Percentiles rank a stretch among this genome's conserved stretches.
phyloP scores from a whole-genome alignment of 1,140 invertebrate species.

The Zaprionus vittiger region DNA sequence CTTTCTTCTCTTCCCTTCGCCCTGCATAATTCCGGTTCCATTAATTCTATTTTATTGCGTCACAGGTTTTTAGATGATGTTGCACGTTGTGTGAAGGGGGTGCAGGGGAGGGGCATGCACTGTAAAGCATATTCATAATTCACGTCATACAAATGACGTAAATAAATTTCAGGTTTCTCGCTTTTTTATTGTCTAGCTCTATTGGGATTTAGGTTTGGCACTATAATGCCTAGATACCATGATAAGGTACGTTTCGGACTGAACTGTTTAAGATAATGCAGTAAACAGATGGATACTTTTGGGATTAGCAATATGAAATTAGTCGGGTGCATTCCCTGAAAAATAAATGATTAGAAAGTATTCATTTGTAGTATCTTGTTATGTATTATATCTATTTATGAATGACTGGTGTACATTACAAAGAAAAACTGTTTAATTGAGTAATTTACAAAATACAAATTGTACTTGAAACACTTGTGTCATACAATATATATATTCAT shows the following conservation, averaged over 20 bases:
- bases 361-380: too few relatives aligned
- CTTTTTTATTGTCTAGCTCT: slow-evolving; percentile 11
- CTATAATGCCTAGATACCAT: slow-evolving; percentile 12
- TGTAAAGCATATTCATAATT: slow-evolving; percentile 55
- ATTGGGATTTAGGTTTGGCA: slow-evolving; percentile 27
- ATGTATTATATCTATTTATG: too few relatives aligned
- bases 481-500: too few relatives aligned
- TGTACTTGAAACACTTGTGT: too few relatives aligned
- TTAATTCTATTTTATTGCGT: slow-evolving; percentile 80
- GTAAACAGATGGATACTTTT: neutral
- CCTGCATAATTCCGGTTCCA: slow-evolving; percentile 73
- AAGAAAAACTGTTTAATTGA: too few relatives aligned
- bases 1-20: neutral
- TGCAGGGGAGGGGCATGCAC: neutral
- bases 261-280: neutral
- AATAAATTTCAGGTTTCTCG: slow-evolving; percentile 47
- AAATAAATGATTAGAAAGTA: too few relatives aligned
- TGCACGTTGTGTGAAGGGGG: slow-evolving; percentile 23
- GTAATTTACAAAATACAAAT: too few relatives aligned
- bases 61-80: slow-evolving; percentile 75
- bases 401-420: too few relatives aligned
- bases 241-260: neutral
- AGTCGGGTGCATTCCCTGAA: neutral
- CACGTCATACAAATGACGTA: slow-evolving; percentile 46
- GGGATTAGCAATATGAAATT: neutral